These are phyloP conservation scores for Melanostoma mellinum DNA, from an alignment of 2,888 invertebrate species.

Conservation along the genomic window DNA sequence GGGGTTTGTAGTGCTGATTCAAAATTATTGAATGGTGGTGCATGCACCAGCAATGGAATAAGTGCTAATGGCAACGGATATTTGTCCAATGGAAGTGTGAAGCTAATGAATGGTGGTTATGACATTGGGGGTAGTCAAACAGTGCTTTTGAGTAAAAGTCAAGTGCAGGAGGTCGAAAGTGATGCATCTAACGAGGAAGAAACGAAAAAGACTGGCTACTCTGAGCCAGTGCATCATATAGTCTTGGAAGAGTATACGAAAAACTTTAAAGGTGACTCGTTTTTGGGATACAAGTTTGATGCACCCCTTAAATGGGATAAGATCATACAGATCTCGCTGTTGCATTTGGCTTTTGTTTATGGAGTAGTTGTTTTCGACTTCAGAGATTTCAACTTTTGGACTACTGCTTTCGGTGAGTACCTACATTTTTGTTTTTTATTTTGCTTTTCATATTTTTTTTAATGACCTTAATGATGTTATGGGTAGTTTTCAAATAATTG, in stretches of 20 bases:
- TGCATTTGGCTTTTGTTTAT: constrained; percentile 83
- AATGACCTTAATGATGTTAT: background rate
- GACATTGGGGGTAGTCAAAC: constrained; percentile 47
- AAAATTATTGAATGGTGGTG: constrained; percentile 56
- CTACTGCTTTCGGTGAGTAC: constrained; percentile 86
- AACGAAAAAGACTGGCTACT: constrained; percentile 11
- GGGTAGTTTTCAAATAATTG: background rate
- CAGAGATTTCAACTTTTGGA: constrained; percentile 80
- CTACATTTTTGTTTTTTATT: constrained; percentile 46
- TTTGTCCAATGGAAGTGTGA: constrained; percentile 59
- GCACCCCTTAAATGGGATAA: constrained; percentile 87
- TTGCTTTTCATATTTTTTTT: background rate
- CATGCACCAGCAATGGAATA: constrained; percentile 59
- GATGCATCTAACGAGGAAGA: constrained; percentile 26
- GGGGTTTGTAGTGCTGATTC: constrained; percentile 42
- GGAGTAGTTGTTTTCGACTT: constrained; percentile 79
- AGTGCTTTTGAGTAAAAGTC: constrained; percentile 48
- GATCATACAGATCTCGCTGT: constrained; percentile 83
- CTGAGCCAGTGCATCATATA: constrained; percentile 76
- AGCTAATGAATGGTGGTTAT: constrained; percentile 38
- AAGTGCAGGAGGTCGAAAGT: constrained; percentile 52
- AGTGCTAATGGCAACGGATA: constrained; percentile 60
- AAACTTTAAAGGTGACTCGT: constrained; percentile 78
- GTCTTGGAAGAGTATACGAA: constrained; percentile 78
- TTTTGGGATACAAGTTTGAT: constrained; percentile 82